Percentiles rank a stretch among this genome's conserved stretches.
Evolutionary conservation across 2,113 vertebrate species (phyloP).

Genomic region (Atlantisia rogersi): DNA sequence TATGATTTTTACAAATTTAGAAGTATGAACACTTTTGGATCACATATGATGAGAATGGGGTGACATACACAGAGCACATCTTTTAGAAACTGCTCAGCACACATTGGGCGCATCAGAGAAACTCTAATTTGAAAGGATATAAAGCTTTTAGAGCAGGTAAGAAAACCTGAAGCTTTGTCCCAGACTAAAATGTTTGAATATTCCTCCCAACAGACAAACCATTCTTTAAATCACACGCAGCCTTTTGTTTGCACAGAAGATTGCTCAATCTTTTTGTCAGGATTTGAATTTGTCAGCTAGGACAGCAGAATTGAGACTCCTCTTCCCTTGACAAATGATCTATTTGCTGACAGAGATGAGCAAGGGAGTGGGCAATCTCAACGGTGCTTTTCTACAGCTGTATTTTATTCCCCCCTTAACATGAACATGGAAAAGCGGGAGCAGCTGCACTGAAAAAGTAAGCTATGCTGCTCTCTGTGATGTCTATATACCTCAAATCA

Average conservation of each 20-base stretch:
- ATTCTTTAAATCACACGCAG: neutral
- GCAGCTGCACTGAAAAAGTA: neutral
- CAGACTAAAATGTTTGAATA: neutral
- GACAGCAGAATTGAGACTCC: neutral
- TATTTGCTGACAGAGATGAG: neutral
- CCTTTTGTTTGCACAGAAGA: neutral
- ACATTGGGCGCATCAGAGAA: neutral
- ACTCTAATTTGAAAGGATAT: neutral
- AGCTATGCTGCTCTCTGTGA: neutral
- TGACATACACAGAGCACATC: neutral
- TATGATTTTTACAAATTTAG: constrained; percentile 1
- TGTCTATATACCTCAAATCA: neutral
- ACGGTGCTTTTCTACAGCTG: neutral
- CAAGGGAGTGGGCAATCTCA: constrained; percentile 31
- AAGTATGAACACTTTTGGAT: constrained; percentile 8
- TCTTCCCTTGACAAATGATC: neutral
- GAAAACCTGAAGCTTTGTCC: neutral
- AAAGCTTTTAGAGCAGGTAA: neutral
- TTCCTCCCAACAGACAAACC: neutral
- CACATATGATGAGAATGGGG: neutral
- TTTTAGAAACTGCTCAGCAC: neutral
- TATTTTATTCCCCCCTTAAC: neutral
- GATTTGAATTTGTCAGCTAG: neutral
- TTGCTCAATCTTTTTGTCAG: neutral
- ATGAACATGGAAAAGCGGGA: neutral